Evolutionary conservation across 2,113 vertebrate species (phyloP), one percentile per base, ranked within the genome.

Genomic region (Megaleporinus macrocephalus): DNA sequence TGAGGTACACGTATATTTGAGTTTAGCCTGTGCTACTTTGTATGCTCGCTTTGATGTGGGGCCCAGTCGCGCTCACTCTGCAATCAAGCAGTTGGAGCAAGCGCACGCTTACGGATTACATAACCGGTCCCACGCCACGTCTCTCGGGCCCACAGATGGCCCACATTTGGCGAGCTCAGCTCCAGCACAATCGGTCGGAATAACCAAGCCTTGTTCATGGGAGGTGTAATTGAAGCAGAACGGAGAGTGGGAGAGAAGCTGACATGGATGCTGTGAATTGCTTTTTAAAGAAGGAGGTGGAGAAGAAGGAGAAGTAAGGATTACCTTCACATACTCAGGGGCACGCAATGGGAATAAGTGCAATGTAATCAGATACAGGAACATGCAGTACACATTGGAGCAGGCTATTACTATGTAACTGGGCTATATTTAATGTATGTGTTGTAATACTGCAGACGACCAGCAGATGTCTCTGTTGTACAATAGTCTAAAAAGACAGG

Each of bases 401-500:
- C 7, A 10, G 13, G 36, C 41, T 79, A 72, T 79, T 47, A 62
- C 12, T 47, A 10, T 79, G 20, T 53, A 72, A 72, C 57, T 47
- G 7, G 12, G 33, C 20, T 72, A 16, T 27, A 61, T 29, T 30
- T 30, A n/a, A 66, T 53, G 29, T 1, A 29, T 57, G 57, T n/a
- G 22, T 1, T 61, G 79, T 61, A 78, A 20, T 78, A 51, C 24
- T 22, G 7, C 2, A 66, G 11, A 26, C 20, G 16, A 69, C 84
- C 92, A 90, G 85, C 86, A 93, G 91, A 44, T 84, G 91, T 53
- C 87, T 18, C 76, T 88, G 84, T 85, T 88, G 78, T 47, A 85
- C 85, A 87, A 80, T 26, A 63, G 11, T 14, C 61, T 10, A 49
- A 4, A n/a, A 20, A 44, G 16, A 15, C 36, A 33, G 2, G 24